Evolutionary conservation across 2,797 vertebrate genomes (phyloP).

Genomic region (Poecilia gillii): DNA sequence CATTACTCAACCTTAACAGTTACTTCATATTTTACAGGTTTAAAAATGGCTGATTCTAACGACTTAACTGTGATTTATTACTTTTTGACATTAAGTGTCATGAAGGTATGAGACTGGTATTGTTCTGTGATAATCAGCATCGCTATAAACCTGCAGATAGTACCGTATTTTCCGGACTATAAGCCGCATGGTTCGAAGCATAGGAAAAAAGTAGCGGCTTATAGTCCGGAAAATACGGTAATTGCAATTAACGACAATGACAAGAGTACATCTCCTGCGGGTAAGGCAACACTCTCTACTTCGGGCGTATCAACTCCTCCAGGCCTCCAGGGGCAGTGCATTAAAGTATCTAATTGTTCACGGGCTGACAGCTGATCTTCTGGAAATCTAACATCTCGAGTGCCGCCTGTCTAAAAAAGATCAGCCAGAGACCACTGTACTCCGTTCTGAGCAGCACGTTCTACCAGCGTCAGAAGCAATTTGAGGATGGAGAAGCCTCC

Average conservation of each 20-base stretch:
- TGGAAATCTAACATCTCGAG: constrained; percentile 39
- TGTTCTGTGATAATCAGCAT: background rate
- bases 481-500: constrained; percentile 39
- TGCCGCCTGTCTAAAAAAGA: constrained; percentile 33
- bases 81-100: background rate
- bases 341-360: constrained; percentile 64
- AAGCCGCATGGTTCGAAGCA: too few relatives aligned
- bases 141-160: background rate
- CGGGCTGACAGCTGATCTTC: constrained; percentile 42
- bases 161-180: too few relatives aligned
- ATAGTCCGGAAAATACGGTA: background rate
- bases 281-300: constrained; percentile 41
- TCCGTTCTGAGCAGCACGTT: constrained; percentile 11
- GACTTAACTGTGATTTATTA: background rate
- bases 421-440: constrained; percentile 10
- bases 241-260: constrained; percentile 15
- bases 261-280: constrained; percentile 20
- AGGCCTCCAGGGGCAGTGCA: constrained; percentile 39
- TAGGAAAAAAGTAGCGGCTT: too few relatives aligned
- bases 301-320: constrained; percentile 17
- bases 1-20: constrained; percentile 11
- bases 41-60: background rate
- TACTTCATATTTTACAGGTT: constrained; percentile 1
- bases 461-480: constrained; percentile 51
- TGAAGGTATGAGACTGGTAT: background rate